These are phyloP conservation scores for Frankliniella intonsa DNA, from an alignment of 2,888 invertebrate species.

Conservation along the genomic window DNA sequence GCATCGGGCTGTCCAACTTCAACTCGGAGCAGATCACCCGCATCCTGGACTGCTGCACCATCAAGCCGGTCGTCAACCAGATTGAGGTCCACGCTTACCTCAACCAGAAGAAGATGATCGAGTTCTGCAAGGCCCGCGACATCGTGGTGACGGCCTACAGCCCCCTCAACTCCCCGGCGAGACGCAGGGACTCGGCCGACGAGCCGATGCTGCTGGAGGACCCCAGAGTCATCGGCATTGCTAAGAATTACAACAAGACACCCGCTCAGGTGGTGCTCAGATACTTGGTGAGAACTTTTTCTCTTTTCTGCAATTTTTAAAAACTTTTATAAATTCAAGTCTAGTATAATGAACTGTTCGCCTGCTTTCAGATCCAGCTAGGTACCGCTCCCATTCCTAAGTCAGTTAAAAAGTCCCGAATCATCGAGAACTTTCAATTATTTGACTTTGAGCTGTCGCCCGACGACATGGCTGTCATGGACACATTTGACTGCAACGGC, in stretches of 20 bases:
- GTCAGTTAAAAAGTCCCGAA: constrained; percentile 67
- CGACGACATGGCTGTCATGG: constrained; percentile 63
- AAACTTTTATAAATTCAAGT: no score
- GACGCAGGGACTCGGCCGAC: constrained; percentile 73
- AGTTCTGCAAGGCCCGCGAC: constrained; percentile 61
- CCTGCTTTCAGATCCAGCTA: constrained; percentile 56
- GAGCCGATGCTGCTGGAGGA: constrained; percentile 70
- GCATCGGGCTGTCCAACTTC: constrained; percentile 80
- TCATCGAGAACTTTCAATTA: constrained; percentile 66
- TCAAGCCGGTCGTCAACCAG: constrained; percentile 65
- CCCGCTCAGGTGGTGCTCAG: constrained; percentile 66
- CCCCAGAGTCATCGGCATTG: constrained; percentile 58
- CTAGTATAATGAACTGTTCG: background rate
- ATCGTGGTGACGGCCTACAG: constrained; percentile 76
- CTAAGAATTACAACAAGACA: constrained; percentile 60
- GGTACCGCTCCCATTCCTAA: constrained; percentile 76
- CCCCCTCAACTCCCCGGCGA: constrained; percentile 77
- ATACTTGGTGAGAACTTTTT: constrained; percentile 51
- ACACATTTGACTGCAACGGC: constrained; percentile 66
- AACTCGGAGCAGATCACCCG: constrained; percentile 67
- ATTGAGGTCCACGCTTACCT: constrained; percentile 75
- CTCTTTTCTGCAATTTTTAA: constrained; percentile 41
- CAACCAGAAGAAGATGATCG: constrained; percentile 63
- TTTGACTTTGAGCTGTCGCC: constrained; percentile 67
- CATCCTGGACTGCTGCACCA: constrained; percentile 55